Base-by-base conservation (phyloP, 1,140 invertebrate genomes). In the Holotrichia oblita region DNA sequence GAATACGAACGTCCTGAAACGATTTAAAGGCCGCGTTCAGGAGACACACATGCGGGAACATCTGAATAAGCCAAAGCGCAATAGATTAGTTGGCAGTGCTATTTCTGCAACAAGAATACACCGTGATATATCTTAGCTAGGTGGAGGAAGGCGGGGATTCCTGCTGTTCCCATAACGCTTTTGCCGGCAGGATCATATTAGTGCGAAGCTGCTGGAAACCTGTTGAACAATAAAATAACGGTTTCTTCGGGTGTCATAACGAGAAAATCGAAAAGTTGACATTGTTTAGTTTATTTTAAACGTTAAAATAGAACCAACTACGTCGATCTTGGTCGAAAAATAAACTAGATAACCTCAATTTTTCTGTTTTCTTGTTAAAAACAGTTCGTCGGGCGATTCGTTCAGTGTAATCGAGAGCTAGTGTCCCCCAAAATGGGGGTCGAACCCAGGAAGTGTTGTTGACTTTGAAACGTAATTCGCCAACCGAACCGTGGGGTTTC, bases 401-500 rank as follows among this genome's bases (percentile, higher is more conserved):
- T 69, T 14, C 73, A 73, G 55, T 80, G 76, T 12, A 10, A 14
- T 24, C 61, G 61, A 20, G 22, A 10, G 8, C 10, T 48, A 40
- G 41, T 61, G 55, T 59, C 69, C 77, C 77, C 72, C 69, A 10
- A 79, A 81, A 89, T 89, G 88, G 87, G 80, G 91, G 90, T 85
- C 93, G 91, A 87, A 88, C 90, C 84, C 92, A 94, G 83, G 92
- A 92, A 83, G 89, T 95, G 83, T 90, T 93, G 81, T 90, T 96
- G 81, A 91, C 91, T 75, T 90, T 98, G 84, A 91, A 91, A 83
- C 91, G 96, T 82, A 93, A 94, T 83, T 91, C 91, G 82, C 90
- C 90, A 80, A 90, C 90, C 82, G 93, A 92, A 82, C 93, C 94
- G 81, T 98, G 96, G 96, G 97, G 97, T 73, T 95, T 98, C 83